Conservation (phyloP, 2,888 invertebrate genomes). For the Mythimna loreyi region DNA sequence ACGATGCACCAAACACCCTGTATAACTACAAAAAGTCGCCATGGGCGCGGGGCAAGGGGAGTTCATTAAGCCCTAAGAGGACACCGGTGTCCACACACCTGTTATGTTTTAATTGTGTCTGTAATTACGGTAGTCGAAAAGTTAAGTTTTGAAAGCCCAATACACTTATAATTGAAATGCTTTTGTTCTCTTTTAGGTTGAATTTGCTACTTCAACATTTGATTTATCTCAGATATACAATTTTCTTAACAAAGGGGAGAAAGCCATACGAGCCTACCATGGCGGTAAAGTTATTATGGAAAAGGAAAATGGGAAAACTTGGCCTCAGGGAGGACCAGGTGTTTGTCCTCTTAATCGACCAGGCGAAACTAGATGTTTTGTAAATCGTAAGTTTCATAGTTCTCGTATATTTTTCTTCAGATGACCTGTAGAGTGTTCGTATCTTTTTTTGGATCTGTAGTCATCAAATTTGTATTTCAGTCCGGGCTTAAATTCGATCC, state of each 20-base stretch:
- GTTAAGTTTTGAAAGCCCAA: no score
- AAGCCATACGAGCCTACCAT: conserved; percentile 13
- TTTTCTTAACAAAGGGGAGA: conserved; percentile 27
- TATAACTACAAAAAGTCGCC: no score
- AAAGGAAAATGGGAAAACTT: conserved; percentile 21
- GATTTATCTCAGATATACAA: conserved; percentile 35
- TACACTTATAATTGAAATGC: no score
- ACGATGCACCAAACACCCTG: no score
- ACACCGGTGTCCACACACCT: no score
- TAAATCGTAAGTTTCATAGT: conserved; percentile 26
- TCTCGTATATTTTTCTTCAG: background rate
- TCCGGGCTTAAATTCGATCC: no score
- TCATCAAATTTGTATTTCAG: no score
- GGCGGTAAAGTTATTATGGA: conserved; percentile 22
- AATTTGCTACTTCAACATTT: conserved; percentile 16
- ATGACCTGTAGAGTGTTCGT: background rate
- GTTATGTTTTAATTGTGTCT: no score
- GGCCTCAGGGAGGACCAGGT: conserved; percentile 11
- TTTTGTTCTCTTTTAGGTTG: background rate
- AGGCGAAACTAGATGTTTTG: conserved; percentile 36
- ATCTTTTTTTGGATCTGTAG: no score
- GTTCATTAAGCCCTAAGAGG: no score
- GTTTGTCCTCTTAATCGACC: conserved; percentile 16
- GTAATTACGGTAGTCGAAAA: no score
- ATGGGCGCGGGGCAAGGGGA: no score